Evolutionary conservation across 2,888 invertebrate species (phyloP), one percentile per base, ranked within the genome.

Genomic region (Ashinkailepas kermadecensis): DNA sequence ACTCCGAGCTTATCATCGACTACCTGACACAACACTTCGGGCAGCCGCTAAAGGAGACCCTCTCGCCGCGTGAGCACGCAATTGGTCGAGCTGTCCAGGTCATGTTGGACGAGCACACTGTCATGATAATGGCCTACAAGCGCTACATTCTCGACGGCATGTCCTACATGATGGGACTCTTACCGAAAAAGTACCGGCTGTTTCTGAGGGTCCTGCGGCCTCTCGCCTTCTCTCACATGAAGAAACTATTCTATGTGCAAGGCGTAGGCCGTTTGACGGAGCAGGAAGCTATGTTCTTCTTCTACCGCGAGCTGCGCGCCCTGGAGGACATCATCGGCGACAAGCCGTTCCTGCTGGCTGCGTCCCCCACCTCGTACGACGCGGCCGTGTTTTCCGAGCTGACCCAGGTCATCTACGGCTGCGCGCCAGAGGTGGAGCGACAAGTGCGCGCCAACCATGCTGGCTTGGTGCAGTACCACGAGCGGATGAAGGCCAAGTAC

Each of bases 351-450:
- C 83, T 88, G 70, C 85, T 87, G 85, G 87, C 87, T 13, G 85
- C 86, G 25, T 83, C 85, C 62, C 86, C 87, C 11, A 84, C 85
- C 81, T 86, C 87, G 82, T 84, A 86, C 9, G 88, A 88, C 83
- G 87, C 87, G 85, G 85, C 87, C 6, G 83, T 88, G 74, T 88
- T 88, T 86, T 88, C 87, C 9, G 85, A 86, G 84, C 81, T 88
- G 78, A 85, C 86, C 39, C 87, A 87, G 85, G 84, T 87, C 2
- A 82, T 86, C 57, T 88, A 86, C 85, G 85, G 84, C 74, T 81
- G 84, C 18, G 86, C 86, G 6, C 84, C 83, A 12, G 85, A 85
- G 12, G 86, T 86, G 12, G 85, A 84, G 82, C 85, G 78, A 83
- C 78, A 84, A 85, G 56, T 85, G 87, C 87, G 85, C 4, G 21